These are phyloP conservation scores for Biston stratarius DNA, from an alignment of 2,888 invertebrate genomes.

Conservation along the genomic window DNA sequence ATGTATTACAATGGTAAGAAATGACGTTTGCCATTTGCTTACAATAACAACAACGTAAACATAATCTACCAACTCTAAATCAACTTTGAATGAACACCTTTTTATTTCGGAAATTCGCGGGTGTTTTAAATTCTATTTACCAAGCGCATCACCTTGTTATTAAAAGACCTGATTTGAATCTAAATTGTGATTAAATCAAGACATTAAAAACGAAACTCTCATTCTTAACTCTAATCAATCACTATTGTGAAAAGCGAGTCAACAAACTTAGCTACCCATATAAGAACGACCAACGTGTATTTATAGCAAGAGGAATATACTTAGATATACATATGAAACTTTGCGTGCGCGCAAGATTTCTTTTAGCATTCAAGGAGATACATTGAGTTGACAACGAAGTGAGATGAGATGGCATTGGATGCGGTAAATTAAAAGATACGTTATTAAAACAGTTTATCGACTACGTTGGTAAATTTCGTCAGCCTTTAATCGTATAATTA, in stretches of 20 bases:
- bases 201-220: slow-evolving; percentile 12
- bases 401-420: slow-evolving; percentile 29
- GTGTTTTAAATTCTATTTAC: too few species aligned
- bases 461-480: too few species aligned
- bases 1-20: too few species aligned
- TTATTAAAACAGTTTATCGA: not conserved
- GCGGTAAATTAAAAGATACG: slow-evolving; percentile 17
- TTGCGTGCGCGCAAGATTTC: slow-evolving; percentile 81
- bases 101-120: not conserved
- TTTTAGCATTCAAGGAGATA: slow-evolving; percentile 79
- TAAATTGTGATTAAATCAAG: not conserved
- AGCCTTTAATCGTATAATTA: too few species aligned
- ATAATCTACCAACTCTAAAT: too few species aligned
- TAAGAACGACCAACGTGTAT: slow-evolving; percentile 40
- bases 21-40: too few species aligned
- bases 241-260: slow-evolving; percentile 46
- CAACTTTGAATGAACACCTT: too few species aligned
- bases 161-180: too few species aligned
- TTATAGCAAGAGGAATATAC: slow-evolving; percentile 56
- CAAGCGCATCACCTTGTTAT: too few species aligned
- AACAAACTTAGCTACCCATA: slow-evolving; percentile 44
- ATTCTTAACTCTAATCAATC: slow-evolving; percentile 26
- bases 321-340: slow-evolving; percentile 57
- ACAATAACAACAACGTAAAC: too few species aligned
- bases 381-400: slow-evolving; percentile 42